Evolutionary conservation across 2,113 vertebrate genomes (phyloP).

Genomic region (Urocynchramus pylzowi): DNA sequence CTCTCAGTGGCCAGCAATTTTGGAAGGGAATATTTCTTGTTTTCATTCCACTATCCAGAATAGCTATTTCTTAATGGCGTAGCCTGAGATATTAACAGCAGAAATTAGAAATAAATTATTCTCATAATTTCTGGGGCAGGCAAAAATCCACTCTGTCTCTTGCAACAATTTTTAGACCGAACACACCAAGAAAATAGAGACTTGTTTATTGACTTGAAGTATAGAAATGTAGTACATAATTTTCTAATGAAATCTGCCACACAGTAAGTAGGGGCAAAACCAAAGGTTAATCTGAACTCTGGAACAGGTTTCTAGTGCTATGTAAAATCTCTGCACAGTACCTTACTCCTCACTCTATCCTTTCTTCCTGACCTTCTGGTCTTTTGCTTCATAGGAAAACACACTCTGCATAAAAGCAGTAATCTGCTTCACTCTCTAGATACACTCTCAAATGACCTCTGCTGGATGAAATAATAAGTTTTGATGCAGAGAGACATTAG

Average conservation of each 20-base stretch:
- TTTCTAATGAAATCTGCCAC: background rate
- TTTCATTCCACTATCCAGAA: conserved; percentile 2
- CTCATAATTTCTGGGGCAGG: background rate
- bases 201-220: background rate
- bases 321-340: fast-evolving
- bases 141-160: background rate
- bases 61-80: background rate
- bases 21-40: background rate
- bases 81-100: background rate
- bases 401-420: background rate
- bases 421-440: background rate
- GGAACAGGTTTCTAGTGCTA: background rate
- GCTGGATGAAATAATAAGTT: background rate
- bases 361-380: background rate
- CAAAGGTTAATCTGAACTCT: background rate
- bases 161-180: background rate
- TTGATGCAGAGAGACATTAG: background rate
- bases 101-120: conserved; percentile 7
- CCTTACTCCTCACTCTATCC: background rate
- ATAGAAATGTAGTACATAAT: background rate
- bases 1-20: no score
- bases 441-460: background rate
- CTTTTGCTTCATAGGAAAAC: background rate
- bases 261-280: background rate
- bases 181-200: background rate